Evolutionary conservation across 2,888 invertebrate species (phyloP).

Genomic region (Drosophila greeni): DNA sequence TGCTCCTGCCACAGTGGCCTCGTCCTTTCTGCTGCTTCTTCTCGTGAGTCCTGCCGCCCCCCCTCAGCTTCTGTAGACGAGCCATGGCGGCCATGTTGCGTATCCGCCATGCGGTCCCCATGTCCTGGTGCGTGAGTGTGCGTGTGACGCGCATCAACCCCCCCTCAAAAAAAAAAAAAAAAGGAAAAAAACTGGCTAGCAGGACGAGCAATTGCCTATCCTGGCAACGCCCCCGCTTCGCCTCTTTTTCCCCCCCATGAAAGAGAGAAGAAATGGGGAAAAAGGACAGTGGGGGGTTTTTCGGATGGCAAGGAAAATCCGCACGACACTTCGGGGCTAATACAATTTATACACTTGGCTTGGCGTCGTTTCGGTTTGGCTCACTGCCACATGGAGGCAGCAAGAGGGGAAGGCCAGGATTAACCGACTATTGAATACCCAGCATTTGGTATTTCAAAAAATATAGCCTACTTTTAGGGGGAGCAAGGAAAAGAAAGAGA

Average conservation of each 20-base stretch:
- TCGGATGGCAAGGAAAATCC: conserved; percentile 46
- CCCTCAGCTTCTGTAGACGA: conserved; percentile 19
- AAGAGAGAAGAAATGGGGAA: not conserved
- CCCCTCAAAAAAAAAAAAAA: conserved; percentile 22
- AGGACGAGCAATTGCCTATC: conserved; percentile 59
- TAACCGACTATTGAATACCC: not conserved
- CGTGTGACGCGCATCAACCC: conserved; percentile 66
- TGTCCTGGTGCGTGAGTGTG: conserved; percentile 40
- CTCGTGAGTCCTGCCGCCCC: not conserved
- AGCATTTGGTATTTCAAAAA: not conserved
- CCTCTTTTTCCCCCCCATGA: not conserved
- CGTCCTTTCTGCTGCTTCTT: not conserved
- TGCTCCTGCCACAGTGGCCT: not conserved
- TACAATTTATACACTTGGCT: conserved; percentile 75
- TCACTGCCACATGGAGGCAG: conserved; percentile 59
- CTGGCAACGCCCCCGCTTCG: conserved; percentile 14
- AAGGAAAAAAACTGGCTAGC: not conserved
- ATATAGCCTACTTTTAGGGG: not conserved
- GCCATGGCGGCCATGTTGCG: conserved; percentile 64
- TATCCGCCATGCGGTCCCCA: conserved; percentile 25
- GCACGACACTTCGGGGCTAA: conserved; percentile 71
- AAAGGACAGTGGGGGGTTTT: conserved; percentile 1
- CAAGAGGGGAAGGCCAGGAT: not conserved
- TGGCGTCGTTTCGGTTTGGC: conserved; percentile 69
- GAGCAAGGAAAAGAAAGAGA: no score